A percentile compares a stretch with the other conserved stretches of the same genome.
Evolutionary conservation across 2,888 invertebrate species (phyloP).

Genomic region (Zele albiditarsus): DNA sequence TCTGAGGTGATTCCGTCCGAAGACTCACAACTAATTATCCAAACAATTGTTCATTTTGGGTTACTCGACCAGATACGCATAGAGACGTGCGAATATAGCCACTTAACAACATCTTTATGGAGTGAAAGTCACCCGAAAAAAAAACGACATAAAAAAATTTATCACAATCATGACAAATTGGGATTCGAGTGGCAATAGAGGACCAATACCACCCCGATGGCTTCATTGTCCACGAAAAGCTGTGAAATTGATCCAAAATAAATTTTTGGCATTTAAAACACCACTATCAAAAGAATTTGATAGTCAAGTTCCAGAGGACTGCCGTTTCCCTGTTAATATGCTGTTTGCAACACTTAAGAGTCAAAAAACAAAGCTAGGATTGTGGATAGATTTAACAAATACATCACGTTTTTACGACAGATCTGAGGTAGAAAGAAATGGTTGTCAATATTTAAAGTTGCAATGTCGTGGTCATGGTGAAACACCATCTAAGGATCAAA

Average conservation of each 20-base stretch:
- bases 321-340: conserved; percentile 91
- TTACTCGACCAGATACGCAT: background rate
- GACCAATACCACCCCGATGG: conserved; percentile 89
- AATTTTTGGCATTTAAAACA: conserved; percentile 96
- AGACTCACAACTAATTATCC: background rate
- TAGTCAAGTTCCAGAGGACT: conserved; percentile 86
- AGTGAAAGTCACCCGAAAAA: background rate
- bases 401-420: conserved; percentile 94
- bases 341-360: conserved; percentile 86
- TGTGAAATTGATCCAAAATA: conserved; percentile 80
- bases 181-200: conserved; percentile 49
- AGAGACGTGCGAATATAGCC: background rate
- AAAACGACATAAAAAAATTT: background rate
- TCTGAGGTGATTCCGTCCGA: too few relatives aligned
- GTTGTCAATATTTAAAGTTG: conserved; percentile 90
- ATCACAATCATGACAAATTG: background rate
- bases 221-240: conserved; percentile 90
- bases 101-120: background rate
- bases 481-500: conserved; percentile 90
- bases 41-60: background rate
- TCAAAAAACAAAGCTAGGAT: conserved; percentile 88
- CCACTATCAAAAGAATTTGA: conserved; percentile 90
- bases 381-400: conserved; percentile 98
- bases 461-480: conserved; percentile 94
- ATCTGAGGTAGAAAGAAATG: conserved; percentile 82